These are phyloP conservation scores for Lamprotornis superbus DNA, from an alignment of 2,113 vertebrate species.

Conservation along the genomic window DNA sequence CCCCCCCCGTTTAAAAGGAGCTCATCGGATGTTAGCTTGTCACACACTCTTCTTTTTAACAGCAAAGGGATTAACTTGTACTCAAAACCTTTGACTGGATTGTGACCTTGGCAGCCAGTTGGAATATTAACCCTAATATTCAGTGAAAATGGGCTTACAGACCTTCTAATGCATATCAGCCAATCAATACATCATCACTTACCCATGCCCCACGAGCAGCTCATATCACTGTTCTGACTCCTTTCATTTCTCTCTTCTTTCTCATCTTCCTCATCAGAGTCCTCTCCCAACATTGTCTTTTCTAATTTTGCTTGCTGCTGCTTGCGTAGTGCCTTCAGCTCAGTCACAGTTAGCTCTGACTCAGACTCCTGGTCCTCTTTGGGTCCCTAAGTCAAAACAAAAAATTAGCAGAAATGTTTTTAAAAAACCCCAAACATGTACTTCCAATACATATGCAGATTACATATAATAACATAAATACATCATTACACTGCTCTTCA, in stretches of 20 bases:
- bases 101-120: background rate
- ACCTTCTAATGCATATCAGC: background rate
- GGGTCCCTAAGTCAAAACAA: constrained; percentile 80
- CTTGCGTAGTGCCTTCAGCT: constrained; percentile 83
- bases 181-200: background rate
- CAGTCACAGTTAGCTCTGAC: constrained; percentile 89
- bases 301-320: constrained; percentile 86
- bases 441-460: background rate
- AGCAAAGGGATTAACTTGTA: background rate
- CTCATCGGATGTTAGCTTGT: background rate
- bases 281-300: constrained; percentile 90
- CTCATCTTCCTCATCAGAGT: constrained; percentile 84
- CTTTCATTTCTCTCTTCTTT: constrained; percentile 54
- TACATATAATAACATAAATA: background rate
- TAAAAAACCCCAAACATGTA: background rate
- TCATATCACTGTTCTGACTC: constrained; percentile 76
- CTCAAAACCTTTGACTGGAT: background rate
- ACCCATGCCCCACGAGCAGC: constrained; percentile 97
- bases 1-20: background rate
- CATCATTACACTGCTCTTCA: background rate
- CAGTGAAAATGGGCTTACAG: background rate
- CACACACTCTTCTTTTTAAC: background rate
- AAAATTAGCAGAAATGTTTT: background rate
- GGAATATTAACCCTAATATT: background rate
- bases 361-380: constrained; percentile 92